Evolutionary conservation across 1,140 invertebrate genomes (phyloP).

Genomic region (Atta colombica): DNA sequence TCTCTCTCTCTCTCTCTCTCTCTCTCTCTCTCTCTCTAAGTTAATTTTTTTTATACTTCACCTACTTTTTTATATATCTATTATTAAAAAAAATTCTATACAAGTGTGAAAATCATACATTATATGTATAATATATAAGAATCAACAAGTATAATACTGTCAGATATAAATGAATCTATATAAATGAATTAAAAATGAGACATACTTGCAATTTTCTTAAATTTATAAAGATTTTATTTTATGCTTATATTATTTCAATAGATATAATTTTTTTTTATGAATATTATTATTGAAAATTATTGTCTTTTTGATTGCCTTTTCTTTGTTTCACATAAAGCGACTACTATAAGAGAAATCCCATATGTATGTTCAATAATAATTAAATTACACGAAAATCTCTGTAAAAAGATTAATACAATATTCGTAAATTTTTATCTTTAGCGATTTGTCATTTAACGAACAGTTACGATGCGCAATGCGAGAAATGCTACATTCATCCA

Average conservation of each 20-base stretch:
- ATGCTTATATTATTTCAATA: not conserved
- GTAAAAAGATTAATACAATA: not conserved
- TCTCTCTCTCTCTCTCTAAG: too few species aligned
- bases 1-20: too few species aligned
- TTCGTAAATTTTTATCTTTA: conserved; percentile 55
- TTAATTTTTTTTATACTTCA: not conserved
- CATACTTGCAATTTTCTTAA: not conserved
- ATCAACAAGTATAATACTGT: not conserved
- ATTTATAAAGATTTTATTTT: not conserved
- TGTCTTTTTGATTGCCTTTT: not conserved
- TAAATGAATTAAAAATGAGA: not conserved
- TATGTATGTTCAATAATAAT: not conserved
- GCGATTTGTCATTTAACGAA: conserved; percentile 76
- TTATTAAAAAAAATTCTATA: not conserved
- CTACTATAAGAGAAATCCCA: not conserved
- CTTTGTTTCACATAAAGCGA: not conserved
- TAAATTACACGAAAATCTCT: not conserved
- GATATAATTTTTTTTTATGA: not conserved
- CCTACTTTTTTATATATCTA: too few species aligned
- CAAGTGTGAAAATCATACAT: too few species aligned
- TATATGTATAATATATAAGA: not conserved
- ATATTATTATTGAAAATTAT: not conserved
- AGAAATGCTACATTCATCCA: conserved; percentile 84
- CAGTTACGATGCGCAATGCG: conserved; percentile 81
- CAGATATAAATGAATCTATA: not conserved